Conservation (phyloP, 1,140 invertebrate genomes). For the Stenopsyche tienmushanensis region DNA sequence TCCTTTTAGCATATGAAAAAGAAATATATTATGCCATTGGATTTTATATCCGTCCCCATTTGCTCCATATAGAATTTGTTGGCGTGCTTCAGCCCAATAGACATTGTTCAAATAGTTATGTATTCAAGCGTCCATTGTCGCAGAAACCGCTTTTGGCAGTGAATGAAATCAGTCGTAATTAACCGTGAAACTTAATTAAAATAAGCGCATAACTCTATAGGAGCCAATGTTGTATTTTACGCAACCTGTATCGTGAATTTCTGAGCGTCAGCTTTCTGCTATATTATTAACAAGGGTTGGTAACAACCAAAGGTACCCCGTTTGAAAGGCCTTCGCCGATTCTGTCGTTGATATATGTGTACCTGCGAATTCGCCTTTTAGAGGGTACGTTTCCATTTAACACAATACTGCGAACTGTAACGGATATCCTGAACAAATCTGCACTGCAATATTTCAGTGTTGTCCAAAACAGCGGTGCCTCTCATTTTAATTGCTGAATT, state of each 20-base stretch:
- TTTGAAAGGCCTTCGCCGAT: not conserved
- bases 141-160: too few species aligned
- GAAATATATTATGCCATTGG: too few species aligned
- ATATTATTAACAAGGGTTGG: conserved; percentile 10
- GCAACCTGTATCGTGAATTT: conserved; percentile 4
- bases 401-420: not conserved
- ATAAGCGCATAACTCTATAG: conserved; percentile 20
- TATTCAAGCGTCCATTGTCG: too few species aligned
- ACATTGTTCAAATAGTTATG: too few species aligned
- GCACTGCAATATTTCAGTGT: not conserved
- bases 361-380: not conserved
- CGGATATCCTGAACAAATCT: not conserved
- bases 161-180: conserved; percentile 24
- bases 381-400: too few species aligned
- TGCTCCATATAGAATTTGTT: too few species aligned
- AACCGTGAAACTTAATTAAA: conserved; percentile 29
- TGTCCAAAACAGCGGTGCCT: not conserved
- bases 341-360: not conserved
- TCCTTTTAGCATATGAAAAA: too few species aligned
- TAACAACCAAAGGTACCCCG: not conserved
- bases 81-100: too few species aligned
- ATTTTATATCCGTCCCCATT: too few species aligned
- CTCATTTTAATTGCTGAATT: not conserved
- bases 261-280: not conserved
- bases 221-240: not conserved